Conservation (phyloP, 2,888 invertebrate species). For the Tricholauxania praeusta region DNA sequence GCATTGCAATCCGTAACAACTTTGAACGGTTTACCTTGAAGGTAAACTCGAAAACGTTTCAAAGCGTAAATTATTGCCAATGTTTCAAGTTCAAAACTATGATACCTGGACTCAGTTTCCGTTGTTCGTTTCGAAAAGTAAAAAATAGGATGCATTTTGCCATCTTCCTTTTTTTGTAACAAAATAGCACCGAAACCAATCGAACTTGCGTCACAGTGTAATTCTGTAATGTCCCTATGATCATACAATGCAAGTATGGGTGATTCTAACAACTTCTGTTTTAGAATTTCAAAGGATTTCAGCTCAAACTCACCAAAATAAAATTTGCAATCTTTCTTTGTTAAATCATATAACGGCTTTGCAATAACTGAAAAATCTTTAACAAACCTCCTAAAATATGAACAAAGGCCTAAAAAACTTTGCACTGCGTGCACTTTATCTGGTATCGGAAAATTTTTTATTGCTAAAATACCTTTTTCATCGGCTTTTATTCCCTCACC, state of each 20-base stretch:
- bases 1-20: too few relatives aligned
- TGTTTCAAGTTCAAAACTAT: conserved; percentile 50
- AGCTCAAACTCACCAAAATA: conserved; percentile 22
- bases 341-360: conserved; percentile 39
- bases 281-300: conserved; percentile 34
- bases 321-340: conserved; percentile 35
- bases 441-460: conserved; percentile 33
- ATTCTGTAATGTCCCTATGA: conserved; percentile 29
- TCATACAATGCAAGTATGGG: conserved; percentile 35
- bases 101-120: conserved; percentile 45
- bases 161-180: too few relatives aligned
- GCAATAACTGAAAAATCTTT: conserved; percentile 41
- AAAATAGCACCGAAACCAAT: too few relatives aligned
- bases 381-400: conserved; percentile 41
- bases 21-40: too few relatives aligned
- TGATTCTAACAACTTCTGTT: conserved; percentile 30
- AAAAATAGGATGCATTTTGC: too few relatives aligned
- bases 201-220: conserved; percentile 39
- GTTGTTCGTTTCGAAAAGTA: too few relatives aligned
- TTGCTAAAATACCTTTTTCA: conserved; percentile 28
- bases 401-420: conserved; percentile 41
- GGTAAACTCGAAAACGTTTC: conserved; percentile 18
- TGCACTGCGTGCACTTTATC: conserved; percentile 26
- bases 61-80: conserved; percentile 8
- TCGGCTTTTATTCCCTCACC: conserved; percentile 33